Evolutionary conservation across 1,140 invertebrate genomes (phyloP).

Genomic region (Aphidius gifuensis): DNA sequence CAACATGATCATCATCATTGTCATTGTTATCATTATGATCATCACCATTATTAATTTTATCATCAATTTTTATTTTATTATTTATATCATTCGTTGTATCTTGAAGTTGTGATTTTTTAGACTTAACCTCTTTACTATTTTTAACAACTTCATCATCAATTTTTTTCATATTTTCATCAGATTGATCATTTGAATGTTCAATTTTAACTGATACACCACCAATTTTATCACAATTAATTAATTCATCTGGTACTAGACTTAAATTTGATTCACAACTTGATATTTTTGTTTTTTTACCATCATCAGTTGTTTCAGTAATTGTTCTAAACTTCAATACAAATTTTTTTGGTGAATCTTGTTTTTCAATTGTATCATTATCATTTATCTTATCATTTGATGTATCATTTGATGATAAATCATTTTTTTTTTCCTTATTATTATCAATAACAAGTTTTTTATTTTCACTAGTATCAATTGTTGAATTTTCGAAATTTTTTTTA

Average conservation of each 20-base stretch:
- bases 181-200: constrained; percentile 46
- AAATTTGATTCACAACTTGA: constrained; percentile 50
- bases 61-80: constrained; percentile 15
- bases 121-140: constrained; percentile 21
- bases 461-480: not conserved
- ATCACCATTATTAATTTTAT: not conserved
- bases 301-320: constrained; percentile 50
- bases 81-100: not conserved
- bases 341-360: constrained; percentile 36
- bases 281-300: constrained; percentile 51
- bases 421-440: no score
- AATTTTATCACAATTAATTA: constrained; percentile 47
- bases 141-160: constrained; percentile 37
- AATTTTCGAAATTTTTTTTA: constrained; percentile 9
- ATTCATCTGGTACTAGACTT: constrained; percentile 46
- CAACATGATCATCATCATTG: constrained; percentile 12
- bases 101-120: constrained; percentile 6
- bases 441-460: constrained; percentile 8
- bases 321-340: constrained; percentile 53
- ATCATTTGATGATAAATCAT: constrained; percentile 11
- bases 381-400: no score
- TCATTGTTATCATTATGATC: not conserved
- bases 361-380: constrained; percentile 27
- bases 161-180: constrained; percentile 36
- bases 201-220: constrained; percentile 51